Evolutionary conservation across 2,888 invertebrate species (phyloP), one percentile per base, ranked within the genome.

Genomic region (Petrolisthes cinctipes): DNA sequence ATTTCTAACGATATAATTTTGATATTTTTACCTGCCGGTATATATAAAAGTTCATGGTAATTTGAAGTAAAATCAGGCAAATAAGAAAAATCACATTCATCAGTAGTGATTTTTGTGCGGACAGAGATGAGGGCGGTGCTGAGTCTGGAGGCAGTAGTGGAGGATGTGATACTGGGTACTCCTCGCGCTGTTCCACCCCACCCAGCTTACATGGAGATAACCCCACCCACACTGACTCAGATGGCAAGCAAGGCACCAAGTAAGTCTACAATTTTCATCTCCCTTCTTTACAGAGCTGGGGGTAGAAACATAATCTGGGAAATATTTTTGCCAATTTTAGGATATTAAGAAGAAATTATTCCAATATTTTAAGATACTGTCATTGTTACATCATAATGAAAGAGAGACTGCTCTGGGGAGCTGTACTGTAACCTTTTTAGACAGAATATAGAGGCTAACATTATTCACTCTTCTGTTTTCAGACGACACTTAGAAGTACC

Each of bases 131-230:
- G 37, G 81, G 66, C 7, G 75, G 81, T n/a, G 71, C 53, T 14
- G 85, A 86, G 73, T 73, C 71, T 56, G 81, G 68, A 5, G 56
- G 54, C 76, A 85, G 80, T 53, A 88, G 85, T 85, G 88, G 88
- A 82, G 88, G 88, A 54, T 82, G 88, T 51, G 90, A 90, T 78
- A 90, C 90, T 11, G 90, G 90, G 7, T 90, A 90, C 68, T 90
- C 90, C 5, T 90, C 90, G 23, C 90, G 90, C 54, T 90, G 90
- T 54, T 90, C 90, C 57, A 90, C 90, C 56, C 90, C 90, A 23
- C 90, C 88, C 76, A 88, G 85, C 68, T 78, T 81, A 9, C 82
- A 81, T 66, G 57, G 79, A 14, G 86, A 86, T 23, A 57, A 61
- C 54, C 14, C 54, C 66, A 56, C 82, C 51, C 79, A 82, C 57